A percentile compares a stretch with the other conserved stretches of the same genome.
Conservation (phyloP, 2,888 invertebrate genomes). For the Tipula helvola region DNA sequence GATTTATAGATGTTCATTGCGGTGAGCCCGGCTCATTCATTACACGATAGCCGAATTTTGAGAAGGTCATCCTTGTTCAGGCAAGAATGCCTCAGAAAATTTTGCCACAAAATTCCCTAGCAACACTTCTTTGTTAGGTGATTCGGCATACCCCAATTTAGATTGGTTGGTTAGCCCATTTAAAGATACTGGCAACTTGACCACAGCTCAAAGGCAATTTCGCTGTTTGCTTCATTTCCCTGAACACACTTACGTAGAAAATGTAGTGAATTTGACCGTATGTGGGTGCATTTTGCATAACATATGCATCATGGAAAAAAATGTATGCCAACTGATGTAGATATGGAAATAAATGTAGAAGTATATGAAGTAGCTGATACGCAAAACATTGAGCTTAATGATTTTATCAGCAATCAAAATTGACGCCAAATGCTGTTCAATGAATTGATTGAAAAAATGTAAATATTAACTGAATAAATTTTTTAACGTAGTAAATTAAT, state of each 20-base stretch:
- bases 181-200: too few species aligned
- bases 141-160: constrained; percentile 21
- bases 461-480: too few species aligned
- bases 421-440: too few species aligned
- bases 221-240: too few species aligned
- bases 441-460: too few species aligned
- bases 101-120: neutral
- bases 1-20: constrained; percentile 20
- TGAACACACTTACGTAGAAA: too few species aligned
- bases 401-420: too few species aligned
- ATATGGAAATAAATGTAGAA: neutral
- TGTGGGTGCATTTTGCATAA: neutral
- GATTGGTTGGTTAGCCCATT: too few species aligned
- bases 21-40: constrained; percentile 23
- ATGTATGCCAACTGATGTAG: neutral
- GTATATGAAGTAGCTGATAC: too few species aligned
- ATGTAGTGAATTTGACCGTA: neutral
- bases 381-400: too few species aligned
- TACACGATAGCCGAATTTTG: constrained; percentile 18
- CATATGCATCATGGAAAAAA: neutral
- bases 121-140: constrained; percentile 18
- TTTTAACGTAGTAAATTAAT: too few species aligned
- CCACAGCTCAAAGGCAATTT: too few species aligned
- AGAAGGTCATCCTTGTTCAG: constrained; percentile 17
- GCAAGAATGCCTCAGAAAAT: constrained; percentile 7